A percentile compares a stretch with the other conserved stretches of the same genome.
Evolutionary conservation across 2,888 invertebrate species (phyloP).

Genomic region (Gryllus longicercus): DNA sequence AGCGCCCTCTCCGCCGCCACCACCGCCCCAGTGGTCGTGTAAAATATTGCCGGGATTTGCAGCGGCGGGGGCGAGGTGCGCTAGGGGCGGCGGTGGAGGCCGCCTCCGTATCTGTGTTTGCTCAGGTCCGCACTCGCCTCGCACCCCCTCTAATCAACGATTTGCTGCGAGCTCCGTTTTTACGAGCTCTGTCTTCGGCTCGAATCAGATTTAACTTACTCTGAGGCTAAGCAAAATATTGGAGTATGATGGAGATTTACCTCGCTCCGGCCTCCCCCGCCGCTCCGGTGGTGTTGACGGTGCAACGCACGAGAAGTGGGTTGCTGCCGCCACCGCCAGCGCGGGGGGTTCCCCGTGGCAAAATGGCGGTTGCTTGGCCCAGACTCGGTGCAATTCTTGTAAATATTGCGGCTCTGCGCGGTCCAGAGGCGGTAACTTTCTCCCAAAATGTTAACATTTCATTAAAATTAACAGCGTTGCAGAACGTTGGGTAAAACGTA

Average conservation of each 20-base stretch:
- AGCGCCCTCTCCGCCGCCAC: neutral
- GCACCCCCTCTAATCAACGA: neutral
- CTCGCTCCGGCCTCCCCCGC: too few species aligned
- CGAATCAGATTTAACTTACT: slow-evolving; percentile 17
- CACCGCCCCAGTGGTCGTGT: neutral
- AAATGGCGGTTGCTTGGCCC: too few species aligned
- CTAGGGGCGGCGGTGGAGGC: neutral
- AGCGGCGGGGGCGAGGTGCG: neutral
- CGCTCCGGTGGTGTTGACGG: too few species aligned
- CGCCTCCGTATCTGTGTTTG: slow-evolving; percentile 10
- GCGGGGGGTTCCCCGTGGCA: too few species aligned
- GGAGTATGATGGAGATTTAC: neutral
- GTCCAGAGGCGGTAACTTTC: too few species aligned
- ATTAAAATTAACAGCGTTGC: too few species aligned
- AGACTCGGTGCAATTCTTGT: too few species aligned
- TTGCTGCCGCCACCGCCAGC: too few species aligned
- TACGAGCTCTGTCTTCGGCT: slow-evolving; percentile 1
- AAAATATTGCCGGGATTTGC: neutral
- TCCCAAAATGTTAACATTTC: too few species aligned
- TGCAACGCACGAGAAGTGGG: too few species aligned
- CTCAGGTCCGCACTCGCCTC: neutral
- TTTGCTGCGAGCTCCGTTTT: neutral
- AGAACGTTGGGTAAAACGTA: too few species aligned
- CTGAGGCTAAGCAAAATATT: slow-evolving; percentile 4
- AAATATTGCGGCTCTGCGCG: too few species aligned